Conservation (phyloP, 2,113 vertebrate genomes). For the Falco punctatus region DNA sequence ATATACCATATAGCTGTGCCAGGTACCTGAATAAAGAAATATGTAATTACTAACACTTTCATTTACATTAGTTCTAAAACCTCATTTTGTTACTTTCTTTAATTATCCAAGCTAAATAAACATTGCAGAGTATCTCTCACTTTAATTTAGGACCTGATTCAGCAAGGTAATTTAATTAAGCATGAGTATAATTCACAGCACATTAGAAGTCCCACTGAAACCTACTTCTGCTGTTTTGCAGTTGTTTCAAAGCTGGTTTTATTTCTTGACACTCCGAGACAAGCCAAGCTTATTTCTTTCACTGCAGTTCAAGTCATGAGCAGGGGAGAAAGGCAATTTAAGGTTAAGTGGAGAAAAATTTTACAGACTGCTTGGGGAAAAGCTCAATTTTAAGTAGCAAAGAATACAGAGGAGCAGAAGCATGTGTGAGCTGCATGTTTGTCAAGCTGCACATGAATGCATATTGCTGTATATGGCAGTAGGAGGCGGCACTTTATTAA, state of each 20-base stretch:
- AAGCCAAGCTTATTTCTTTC: background rate
- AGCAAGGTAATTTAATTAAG: constrained; percentile 34
- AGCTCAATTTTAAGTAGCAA: background rate
- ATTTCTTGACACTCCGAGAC: background rate
- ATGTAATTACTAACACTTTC: background rate
- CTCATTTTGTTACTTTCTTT: background rate
- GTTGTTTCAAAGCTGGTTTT: constrained; percentile 15
- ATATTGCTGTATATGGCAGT: background rate
- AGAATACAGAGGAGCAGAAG: background rate
- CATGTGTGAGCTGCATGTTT: background rate
- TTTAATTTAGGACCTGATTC: background rate
- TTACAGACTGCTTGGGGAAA: background rate
- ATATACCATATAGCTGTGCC: background rate
- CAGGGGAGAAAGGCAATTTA: constrained; percentile 16
- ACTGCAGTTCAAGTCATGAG: background rate
- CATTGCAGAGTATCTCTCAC: background rate
- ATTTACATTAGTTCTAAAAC: background rate
- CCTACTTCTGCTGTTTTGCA: background rate
- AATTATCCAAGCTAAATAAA: background rate
- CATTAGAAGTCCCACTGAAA: constrained; percentile 28
- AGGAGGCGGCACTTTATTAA: background rate
- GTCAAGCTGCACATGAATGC: background rate
- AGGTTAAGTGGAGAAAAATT: constrained; percentile 3
- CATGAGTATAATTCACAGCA: background rate
- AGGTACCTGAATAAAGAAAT: background rate